phyloP scores from a whole-genome alignment of 2,888 invertebrate genomes.

The Metalampra italica region DNA sequence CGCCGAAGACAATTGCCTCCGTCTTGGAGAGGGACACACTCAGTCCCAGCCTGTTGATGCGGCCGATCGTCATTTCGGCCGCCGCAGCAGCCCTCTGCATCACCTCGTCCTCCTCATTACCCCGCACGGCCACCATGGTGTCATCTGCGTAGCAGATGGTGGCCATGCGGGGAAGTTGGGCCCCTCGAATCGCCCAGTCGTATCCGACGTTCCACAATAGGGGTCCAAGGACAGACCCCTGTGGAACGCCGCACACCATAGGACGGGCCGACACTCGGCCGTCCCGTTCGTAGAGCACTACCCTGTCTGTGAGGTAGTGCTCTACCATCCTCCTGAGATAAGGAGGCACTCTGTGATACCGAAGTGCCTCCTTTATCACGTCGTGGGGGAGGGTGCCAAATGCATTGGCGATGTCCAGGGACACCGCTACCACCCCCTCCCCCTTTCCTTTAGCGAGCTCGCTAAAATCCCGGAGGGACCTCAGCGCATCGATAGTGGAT shows the following conservation, averaged over 20 bases:
- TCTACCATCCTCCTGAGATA: neutral
- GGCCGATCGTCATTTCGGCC: too few species aligned
- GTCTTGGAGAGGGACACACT: neutral
- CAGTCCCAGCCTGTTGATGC: neutral
- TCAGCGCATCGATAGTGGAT: neutral
- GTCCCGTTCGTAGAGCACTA: too few species aligned
- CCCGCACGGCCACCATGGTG: too few species aligned
- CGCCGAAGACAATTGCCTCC: neutral
- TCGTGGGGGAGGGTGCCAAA: neutral
- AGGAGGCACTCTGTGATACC: neutral
- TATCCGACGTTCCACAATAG: constrained; percentile 21
- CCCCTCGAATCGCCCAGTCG: neutral
- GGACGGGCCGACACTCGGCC: too few species aligned
- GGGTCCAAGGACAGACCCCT: constrained; percentile 17
- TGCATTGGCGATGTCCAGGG: too few species aligned
- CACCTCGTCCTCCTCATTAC: too few species aligned
- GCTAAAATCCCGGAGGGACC: neutral
- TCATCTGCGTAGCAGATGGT: too few species aligned
- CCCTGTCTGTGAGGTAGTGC: neutral
- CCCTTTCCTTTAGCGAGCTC: neutral
- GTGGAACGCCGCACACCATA: constrained; percentile 14
- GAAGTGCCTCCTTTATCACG: neutral
- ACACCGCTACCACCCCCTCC: neutral
- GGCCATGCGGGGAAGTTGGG: too few species aligned
- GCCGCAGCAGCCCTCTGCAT: too few species aligned